Percentiles rank a stretch among this genome's conserved stretches.
Evolutionary conservation across 2,888 invertebrate species (phyloP).

Genomic region (Eurois occulta): DNA sequence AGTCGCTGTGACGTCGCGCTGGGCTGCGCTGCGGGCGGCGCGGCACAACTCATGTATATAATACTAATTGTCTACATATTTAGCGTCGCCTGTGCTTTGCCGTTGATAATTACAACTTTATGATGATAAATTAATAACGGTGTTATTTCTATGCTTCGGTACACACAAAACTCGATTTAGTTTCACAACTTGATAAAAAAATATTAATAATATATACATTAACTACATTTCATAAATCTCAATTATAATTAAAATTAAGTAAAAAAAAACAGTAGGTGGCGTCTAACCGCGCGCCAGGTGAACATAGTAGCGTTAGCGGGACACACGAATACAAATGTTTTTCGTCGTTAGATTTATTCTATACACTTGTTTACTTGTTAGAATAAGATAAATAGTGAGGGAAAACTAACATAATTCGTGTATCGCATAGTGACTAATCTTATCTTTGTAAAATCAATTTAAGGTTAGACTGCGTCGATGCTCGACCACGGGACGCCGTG

Average conservation of each 20-base stretch:
- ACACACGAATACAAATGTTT: too few relatives aligned
- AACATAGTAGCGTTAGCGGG: background rate
- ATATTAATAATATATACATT: slow-evolving; percentile 58
- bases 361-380: background rate
- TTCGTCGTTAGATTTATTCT: background rate
- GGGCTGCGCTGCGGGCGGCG: background rate
- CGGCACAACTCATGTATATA: background rate
- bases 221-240: slow-evolving; percentile 29
- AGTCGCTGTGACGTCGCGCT: background rate
- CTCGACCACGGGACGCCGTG: background rate
- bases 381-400: background rate
- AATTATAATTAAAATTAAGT: slow-evolving; percentile 33
- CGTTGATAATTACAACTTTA: background rate
- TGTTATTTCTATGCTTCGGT: slow-evolving; percentile 12
- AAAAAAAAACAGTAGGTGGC: slow-evolving; percentile 12
- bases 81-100: slow-evolving; percentile 9
- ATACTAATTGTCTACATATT: slow-evolving; percentile 20
- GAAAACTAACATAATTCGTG: background rate
- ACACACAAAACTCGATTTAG: slow-evolving; percentile 43
- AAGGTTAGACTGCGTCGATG: background rate
- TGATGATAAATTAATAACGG: slow-evolving; percentile 18
- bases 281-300: too few relatives aligned
- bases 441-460: background rate
- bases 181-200: slow-evolving; percentile 38
- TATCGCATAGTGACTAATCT: background rate